These are phyloP conservation scores for Drosophila tani DNA, from an alignment of 1,140 invertebrate species.

Conservation along the genomic window DNA sequence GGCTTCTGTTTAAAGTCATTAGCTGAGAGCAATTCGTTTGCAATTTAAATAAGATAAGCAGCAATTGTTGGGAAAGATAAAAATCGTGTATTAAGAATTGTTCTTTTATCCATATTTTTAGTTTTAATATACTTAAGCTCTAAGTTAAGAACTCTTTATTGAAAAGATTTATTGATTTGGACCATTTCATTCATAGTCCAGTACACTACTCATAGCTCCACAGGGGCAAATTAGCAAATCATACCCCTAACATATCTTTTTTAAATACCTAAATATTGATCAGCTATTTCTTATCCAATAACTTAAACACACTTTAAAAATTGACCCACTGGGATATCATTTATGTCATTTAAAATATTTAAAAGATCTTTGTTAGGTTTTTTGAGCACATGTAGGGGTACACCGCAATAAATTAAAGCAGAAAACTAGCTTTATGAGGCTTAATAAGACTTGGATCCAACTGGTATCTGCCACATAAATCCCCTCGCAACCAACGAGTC, in stretches of 20 bases:
- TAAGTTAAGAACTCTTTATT: too few species aligned
- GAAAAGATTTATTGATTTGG: too few species aligned
- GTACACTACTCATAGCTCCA: too few species aligned
- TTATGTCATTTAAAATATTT: neutral
- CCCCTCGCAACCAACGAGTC: slow-evolving; percentile 3
- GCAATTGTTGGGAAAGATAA: neutral
- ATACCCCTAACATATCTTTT: too few species aligned
- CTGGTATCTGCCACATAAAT: slow-evolving; percentile 13
- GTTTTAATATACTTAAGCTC: too few species aligned
- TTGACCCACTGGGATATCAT: neutral
- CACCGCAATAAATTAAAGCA: neutral
- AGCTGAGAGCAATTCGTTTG: neutral
- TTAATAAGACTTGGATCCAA: slow-evolving; percentile 6
- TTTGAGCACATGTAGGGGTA: neutral
- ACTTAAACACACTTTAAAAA: neutral
- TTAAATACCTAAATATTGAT: neutral
- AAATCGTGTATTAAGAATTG: neutral
- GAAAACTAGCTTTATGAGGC: neutral
- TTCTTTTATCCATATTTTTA: neutral
- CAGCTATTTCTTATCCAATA: neutral
- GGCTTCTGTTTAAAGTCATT: slow-evolving; percentile 1
- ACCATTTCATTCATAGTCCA: too few species aligned
- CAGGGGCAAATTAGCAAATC: too few species aligned
- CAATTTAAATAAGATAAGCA: neutral
- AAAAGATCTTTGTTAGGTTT: neutral